These are phyloP conservation scores for Flexamia atlantica DNA, from an alignment of 2,888 invertebrate genomes.

Conservation along the genomic window DNA sequence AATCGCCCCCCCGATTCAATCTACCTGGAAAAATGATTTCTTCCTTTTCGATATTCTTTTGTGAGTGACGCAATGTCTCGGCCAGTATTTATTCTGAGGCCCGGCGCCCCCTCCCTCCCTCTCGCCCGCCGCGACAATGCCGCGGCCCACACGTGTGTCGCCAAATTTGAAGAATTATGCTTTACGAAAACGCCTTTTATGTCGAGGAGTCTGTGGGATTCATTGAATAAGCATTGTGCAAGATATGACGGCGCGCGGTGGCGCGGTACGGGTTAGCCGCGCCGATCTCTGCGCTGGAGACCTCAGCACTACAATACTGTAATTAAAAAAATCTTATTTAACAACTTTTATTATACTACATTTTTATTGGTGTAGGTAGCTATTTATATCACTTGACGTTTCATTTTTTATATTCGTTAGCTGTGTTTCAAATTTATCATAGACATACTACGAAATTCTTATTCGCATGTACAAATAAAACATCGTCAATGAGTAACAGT, in stretches of 20 bases:
- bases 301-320: too few relatives aligned
- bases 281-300: too few relatives aligned
- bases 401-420: too few relatives aligned
- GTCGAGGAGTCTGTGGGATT: conserved; percentile 16
- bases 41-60: conserved; percentile 57
- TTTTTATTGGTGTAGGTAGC: too few relatives aligned
- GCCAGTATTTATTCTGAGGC: conserved; percentile 57
- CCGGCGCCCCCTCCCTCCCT: background rate
- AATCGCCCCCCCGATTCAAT: conserved; percentile 53
- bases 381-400: too few relatives aligned
- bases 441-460: too few relatives aligned
- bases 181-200: conserved; percentile 52
- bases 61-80: conserved; percentile 60
- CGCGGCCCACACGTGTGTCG: conserved; percentile 37
- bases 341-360: too few relatives aligned
- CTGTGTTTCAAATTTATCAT: too few relatives aligned
- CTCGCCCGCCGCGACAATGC: conserved; percentile 26
- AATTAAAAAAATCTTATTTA: too few relatives aligned
- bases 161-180: conserved; percentile 57
- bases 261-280: conserved; percentile 2
- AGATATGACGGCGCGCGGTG: background rate
- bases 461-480: too few relatives aligned
- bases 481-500: too few relatives aligned
- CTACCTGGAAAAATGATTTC: conserved; percentile 63
- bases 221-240: conserved; percentile 2